Base-by-base conservation (phyloP, 2,888 invertebrate species). In the Melieria picta region DNA sequence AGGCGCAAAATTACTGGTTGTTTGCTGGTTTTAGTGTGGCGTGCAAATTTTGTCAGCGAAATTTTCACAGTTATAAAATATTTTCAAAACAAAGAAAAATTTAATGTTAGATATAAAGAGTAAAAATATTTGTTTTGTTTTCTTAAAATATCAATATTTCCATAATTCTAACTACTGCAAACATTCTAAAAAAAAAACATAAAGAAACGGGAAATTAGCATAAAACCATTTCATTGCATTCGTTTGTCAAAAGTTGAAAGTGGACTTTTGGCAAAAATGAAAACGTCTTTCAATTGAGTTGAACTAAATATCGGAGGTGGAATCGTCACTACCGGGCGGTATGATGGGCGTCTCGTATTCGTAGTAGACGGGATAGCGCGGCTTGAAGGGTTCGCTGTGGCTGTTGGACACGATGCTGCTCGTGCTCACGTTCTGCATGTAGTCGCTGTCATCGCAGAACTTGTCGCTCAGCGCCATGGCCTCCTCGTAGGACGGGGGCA, bases 291-390 rank as follows among this genome's bases (percentile, higher is more conserved):
- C 57, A 66, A 58, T 58, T 50, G 58, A 46, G 43, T 58, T 48
- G 60, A 52, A 60, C 11, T 71, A 74, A 78, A 76, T 78, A 78
- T 79, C 73, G 68, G 74, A 75, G 48, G 74, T 81, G 74, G 84
- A 84, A 83, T 85, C 85, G 80, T 86, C 85, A 85, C 84, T 85
- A 85, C 85, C 85, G 84, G 85, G 85, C 83, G 85, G 86, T 84
- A 85, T 85, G 77, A 82, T 85, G 80, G 85, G 85, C 76, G 85
- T 85, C 80, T 85, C 82, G 73, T 84, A 85, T 58, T 85, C 83
- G 79, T 85, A 85, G 79, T 86, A 86, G 77, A 86, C 86, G 75
- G 86, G 86, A 77, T 86, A 86, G 76, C 85, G 86, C 75, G 86
- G 86, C 78, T 85, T 84, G 76, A 85, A 86, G 69, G 82, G 79